Percentiles rank a stretch among this genome's conserved stretches.
These are phyloP conservation scores for Monoplex corrugatus DNA, from an alignment of 2,888 invertebrate species.

Conservation along the genomic window DNA sequence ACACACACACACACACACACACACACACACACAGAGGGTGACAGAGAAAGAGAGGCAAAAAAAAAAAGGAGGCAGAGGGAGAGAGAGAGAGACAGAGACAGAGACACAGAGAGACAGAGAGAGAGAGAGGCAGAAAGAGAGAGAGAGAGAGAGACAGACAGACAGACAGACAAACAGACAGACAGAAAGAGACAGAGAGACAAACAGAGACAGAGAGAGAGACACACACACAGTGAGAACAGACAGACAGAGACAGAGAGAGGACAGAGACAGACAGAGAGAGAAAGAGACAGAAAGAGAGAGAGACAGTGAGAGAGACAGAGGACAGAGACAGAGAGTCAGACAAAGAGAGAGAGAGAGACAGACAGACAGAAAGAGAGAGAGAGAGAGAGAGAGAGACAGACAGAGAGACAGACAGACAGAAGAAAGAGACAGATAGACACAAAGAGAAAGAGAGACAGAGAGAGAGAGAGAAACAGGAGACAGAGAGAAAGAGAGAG, in stretches of 20 bases:
- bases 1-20: too few species aligned
- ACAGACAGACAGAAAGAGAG: constrained; percentile 10
- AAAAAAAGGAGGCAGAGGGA: too few species aligned
- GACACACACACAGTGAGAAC: neutral
- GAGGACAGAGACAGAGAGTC: neutral
- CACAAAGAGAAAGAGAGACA: neutral
- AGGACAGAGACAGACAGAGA: constrained; percentile 11
- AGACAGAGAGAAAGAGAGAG: too few species aligned
- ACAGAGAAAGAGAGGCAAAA: too few species aligned
- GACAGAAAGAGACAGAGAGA: neutral
- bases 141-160: neutral
- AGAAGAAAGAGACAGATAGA: neutral
- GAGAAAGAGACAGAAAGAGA: constrained; percentile 26
- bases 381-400: neutral
- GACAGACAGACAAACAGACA: neutral
- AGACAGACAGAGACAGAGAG: neutral
- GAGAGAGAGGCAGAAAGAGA: constrained; percentile 3
- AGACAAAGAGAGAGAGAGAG: constrained; percentile 29
- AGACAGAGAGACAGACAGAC: neutral
- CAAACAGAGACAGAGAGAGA: constrained; percentile 29
- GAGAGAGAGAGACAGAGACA: constrained; percentile 27
- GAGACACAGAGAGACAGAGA: constrained; percentile 30
- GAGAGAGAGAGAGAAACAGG: too few species aligned
- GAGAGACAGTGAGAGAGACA: constrained; percentile 21
- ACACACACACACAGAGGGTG: too few species aligned